Base-by-base conservation (phyloP, 53 echinoderm and acorn worm species). In the Temnopleurus reevesii region DNA sequence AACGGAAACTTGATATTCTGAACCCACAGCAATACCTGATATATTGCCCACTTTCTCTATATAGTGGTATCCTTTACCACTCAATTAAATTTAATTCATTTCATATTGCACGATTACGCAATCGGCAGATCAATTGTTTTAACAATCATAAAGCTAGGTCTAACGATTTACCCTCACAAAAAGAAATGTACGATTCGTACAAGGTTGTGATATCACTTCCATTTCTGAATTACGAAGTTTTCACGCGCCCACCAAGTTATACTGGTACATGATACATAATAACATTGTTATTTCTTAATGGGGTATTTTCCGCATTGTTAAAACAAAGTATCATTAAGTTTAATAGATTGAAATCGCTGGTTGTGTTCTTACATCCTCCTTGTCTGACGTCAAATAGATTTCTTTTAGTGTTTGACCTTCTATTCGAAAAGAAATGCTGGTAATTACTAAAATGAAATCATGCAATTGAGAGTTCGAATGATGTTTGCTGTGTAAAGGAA, bases 251-350 rank as follows among this genome's bases (percentile, higher is more conserved):
- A 33, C 41, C 6, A 6, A 71, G 41, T n/a, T 71, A 71, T 71
- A 71, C 71, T 71, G 71, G 71, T 71, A 71, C 41, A 56, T n/a
- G 21, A 71, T 38, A 71, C 38, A 71, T 38, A n/a, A n/a, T 71
- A 21, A 31, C 1, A 13, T 71, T 71, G n/a, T 7, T n/a, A 41
- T 41, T 41, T 41, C n/a, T 36, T 71, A 23, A 4, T 34, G 35
- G 19, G 71, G 19, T 6, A n/a, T n/a, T 71, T 38, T 12, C 8
- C 21, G 41, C 9, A 23, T 71, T 71, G 63, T 19, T 41, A 41
- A n/a, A n/a, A n/a, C n/a, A n/a, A n/a, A 71, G 71, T 41, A 43
- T 41, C 71, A 41, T 71, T 38, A 71, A 71, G 23, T 71, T 71
- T 71, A 38, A 71, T 71, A 19, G 71, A 38, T 19, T 12, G 9